Evolutionary conservation across 2,888 invertebrate species (phyloP).

Genomic region (Odontocerum albicorne): DNA sequence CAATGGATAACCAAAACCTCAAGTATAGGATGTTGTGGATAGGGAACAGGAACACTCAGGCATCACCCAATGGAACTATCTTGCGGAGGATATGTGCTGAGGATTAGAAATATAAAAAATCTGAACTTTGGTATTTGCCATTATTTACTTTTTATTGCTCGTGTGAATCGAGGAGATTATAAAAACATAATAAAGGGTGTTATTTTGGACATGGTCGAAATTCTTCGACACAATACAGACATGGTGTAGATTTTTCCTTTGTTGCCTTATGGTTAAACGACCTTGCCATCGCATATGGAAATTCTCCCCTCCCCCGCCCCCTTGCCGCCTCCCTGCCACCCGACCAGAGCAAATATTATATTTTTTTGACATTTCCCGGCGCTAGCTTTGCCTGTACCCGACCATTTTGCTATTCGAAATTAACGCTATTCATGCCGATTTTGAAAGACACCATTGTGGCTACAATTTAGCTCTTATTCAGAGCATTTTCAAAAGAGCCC

Average conservation of each 20-base stretch:
- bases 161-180: too few relatives aligned
- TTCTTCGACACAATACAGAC: too few relatives aligned
- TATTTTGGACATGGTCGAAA: too few relatives aligned
- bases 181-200: too few relatives aligned
- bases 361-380: conserved; percentile 35
- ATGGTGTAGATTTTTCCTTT: conserved; percentile 9
- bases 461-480: conserved; percentile 65
- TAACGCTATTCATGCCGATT: conserved; percentile 62
- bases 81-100: too few relatives aligned
- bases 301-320: conserved; percentile 4
- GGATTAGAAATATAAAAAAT: too few relatives aligned
- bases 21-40: too few relatives aligned
- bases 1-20: too few relatives aligned
- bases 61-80: too few relatives aligned
- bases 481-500: conserved; percentile 50
- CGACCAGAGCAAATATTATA: conserved; percentile 29
- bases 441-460: conserved; percentile 63
- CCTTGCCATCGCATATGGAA: conserved; percentile 21
- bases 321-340: conserved; percentile 11
- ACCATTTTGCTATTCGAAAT: conserved; percentile 47
- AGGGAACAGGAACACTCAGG: too few relatives aligned
- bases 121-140: too few relatives aligned
- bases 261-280: conserved; percentile 1
- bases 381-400: conserved; percentile 28
- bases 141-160: too few relatives aligned